Conservation (phyloP, 2,888 invertebrate species). For the Nudaria mundana region DNA sequence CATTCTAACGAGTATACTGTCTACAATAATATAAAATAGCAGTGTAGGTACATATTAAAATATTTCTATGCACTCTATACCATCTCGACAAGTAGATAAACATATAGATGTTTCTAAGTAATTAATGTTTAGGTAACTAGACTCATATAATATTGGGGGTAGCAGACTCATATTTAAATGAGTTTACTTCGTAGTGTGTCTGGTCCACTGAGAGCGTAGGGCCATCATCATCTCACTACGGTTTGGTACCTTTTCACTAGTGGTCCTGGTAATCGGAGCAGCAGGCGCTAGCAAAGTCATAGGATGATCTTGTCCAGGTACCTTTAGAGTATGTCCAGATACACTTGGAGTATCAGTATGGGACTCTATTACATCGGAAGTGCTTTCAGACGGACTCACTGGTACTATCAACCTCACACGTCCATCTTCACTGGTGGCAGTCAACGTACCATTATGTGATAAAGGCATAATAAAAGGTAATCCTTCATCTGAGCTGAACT, state of each 20-base stretch:
- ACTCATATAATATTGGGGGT: constrained; percentile 31
- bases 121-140: constrained; percentile 43
- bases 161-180: constrained; percentile 4
- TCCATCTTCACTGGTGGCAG: constrained; percentile 82
- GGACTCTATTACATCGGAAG: constrained; percentile 50
- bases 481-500: constrained; percentile 62
- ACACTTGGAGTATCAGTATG: constrained; percentile 42
- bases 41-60: constrained; percentile 24
- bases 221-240: constrained; percentile 92
- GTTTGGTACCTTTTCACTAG: constrained; percentile 93
- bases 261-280: constrained; percentile 87
- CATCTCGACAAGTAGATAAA: constrained; percentile 28
- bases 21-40: constrained; percentile 30
- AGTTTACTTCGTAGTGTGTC: constrained; percentile 91
- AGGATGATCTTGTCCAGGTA: constrained; percentile 60
- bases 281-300: constrained; percentile 73
- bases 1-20: constrained; percentile 31
- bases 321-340: constrained; percentile 78
- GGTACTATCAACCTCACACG: constrained; percentile 83
- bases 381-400: constrained; percentile 74
- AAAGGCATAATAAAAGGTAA: constrained; percentile 85
- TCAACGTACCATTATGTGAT: constrained; percentile 83
- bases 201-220: constrained; percentile 90
- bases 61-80: constrained; percentile 27
- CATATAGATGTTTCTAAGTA: constrained; percentile 27